These are phyloP conservation scores for Excalfactoria chinensis DNA, from an alignment of 2,113 vertebrate species.

Conservation along the genomic window DNA sequence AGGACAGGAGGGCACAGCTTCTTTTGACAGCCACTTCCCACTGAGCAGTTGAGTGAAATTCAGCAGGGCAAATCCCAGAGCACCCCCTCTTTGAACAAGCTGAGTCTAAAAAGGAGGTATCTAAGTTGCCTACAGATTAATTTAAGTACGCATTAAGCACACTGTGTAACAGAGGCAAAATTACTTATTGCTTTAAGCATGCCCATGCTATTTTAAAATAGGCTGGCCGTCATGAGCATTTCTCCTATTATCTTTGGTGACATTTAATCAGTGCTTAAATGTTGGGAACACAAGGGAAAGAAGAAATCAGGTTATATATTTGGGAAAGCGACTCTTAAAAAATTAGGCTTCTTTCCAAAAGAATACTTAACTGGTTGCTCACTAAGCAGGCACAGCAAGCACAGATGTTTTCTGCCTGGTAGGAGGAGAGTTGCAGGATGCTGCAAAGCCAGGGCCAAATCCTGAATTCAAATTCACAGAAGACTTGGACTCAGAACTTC, in stretches of 20 bases:
- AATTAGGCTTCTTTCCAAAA: conserved; percentile 64
- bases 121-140: conserved; percentile 61
- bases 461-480: background rate
- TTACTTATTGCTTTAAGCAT: conserved; percentile 72
- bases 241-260: conserved; percentile 73
- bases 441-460: background rate
- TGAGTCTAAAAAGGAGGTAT: background rate
- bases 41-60: background rate
- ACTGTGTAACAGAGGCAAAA: conserved; percentile 62
- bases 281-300: conserved; percentile 62
- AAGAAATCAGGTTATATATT: conserved; percentile 62
- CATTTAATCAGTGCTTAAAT: conserved; percentile 70
- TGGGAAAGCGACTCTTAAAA: conserved; percentile 46
- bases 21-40: background rate
- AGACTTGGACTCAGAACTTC: background rate
- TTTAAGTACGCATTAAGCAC: conserved; percentile 62
- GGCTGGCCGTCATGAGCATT: conserved; percentile 64
- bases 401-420: background rate
- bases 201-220: conserved; percentile 72
- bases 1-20: background rate
- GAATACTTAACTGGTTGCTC: conserved; percentile 51
- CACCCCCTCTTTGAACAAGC: background rate
- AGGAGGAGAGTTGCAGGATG: background rate
- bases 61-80: conserved; percentile 26
- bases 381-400: background rate